These are phyloP conservation scores for Oithona nana DNA, from an alignment of 2,888 invertebrate species.

Conservation along the genomic window DNA sequence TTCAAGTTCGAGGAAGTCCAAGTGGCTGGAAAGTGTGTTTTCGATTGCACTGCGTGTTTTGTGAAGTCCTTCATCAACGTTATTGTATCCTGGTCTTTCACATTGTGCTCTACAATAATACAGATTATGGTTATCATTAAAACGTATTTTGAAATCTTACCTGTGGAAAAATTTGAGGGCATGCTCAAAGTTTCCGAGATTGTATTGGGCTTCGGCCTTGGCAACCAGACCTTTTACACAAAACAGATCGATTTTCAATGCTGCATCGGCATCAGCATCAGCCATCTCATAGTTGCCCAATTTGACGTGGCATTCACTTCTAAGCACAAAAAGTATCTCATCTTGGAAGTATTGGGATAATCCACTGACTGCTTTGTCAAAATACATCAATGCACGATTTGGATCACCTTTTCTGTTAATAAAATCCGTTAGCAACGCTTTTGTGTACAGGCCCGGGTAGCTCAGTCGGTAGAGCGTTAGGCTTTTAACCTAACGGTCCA, in stretches of 20 bases:
- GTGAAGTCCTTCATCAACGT: neutral
- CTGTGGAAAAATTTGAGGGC: constrained; percentile 10
- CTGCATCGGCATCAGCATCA: neutral
- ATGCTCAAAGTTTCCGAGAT: constrained; percentile 10
- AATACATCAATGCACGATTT: neutral
- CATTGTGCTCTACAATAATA: neutral
- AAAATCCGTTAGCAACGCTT: no score
- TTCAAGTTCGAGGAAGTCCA: neutral
- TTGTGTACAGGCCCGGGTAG: no score
- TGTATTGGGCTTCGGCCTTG: constrained; percentile 12
- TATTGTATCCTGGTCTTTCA: neutral
- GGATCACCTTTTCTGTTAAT: constrained; percentile 8
- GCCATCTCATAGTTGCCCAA: neutral
- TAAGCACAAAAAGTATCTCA: neutral
- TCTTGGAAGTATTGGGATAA: neutral
- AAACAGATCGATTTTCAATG: neutral
- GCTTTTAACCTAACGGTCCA: no score
- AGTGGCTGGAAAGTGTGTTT: neutral
- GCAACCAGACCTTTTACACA: constrained; percentile 5
- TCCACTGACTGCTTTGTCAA: neutral
- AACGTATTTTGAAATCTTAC: neutral
- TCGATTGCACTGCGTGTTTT: neutral
- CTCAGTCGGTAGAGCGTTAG: no score
- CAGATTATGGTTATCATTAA: no score
- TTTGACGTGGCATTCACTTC: constrained; percentile 4